Evolutionary conservation across 1,140 invertebrate genomes (phyloP), one percentile per base, ranked within the genome.

Genomic region (Callitettix versicolor): DNA sequence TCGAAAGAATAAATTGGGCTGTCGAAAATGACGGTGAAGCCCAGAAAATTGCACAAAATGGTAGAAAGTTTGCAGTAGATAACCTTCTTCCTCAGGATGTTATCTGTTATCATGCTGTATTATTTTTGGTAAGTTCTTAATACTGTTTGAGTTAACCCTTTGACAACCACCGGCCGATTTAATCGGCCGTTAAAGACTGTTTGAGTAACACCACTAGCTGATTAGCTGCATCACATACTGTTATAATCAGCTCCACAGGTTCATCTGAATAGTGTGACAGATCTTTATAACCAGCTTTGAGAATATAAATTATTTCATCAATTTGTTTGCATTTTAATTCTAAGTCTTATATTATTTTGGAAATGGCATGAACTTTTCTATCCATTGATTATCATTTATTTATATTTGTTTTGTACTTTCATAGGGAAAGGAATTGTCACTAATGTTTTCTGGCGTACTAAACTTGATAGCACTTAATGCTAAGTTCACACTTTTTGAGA

Each of bases 61-160:
- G 81, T 24, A 77, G 79, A 60, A 67, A 80, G 59, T 95, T 85
- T 79, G 82, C 81, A 12, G 78, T 82, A 62, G 73, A 88, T 43
- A 76, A 93, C 73, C 75, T 97, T 48, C 70, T 93, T 65, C 90
- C 94, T 7, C 78, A 83, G 56, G 73, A 96, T 69, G 80, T 97
- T 38, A 83, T 91, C 67, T 97, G 94, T 67, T 98, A 97, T 70
- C 84, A 96, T 74, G 80, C 80, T 30, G 69, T 79, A 55, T 72
- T 95, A 43, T 83, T 96, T 61, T 71, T 84, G 63, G 85, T 87
- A 69, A 71, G 68, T 67, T n/a, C 2, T 3, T n/a, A 1, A 11
- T 36, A 46, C 17, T 21, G 60, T 48, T 42, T 62, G 55, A 57
- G 46, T 57, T 57, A n/a, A 55, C 15, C 11, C 55, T 4, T n/a